Evolutionary conservation across 2,888 invertebrate genomes (phyloP).

Genomic region (Caenorhabditis becei): DNA sequence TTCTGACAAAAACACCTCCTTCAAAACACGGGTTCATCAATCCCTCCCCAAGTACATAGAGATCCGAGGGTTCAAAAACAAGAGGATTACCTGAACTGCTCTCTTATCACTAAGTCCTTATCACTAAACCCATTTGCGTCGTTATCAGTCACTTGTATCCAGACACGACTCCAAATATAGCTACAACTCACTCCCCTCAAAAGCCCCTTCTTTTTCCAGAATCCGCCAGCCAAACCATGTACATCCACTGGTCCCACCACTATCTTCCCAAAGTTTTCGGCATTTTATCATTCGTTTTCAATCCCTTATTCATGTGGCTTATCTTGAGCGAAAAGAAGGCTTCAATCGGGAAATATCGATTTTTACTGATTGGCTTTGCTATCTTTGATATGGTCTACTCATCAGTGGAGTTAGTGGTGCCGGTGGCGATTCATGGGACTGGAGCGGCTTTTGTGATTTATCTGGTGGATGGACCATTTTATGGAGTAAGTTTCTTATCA

Average conservation of each 20-base stretch:
- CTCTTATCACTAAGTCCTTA: too few relatives aligned
- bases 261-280: constrained; percentile 50
- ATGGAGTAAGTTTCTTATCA: background rate
- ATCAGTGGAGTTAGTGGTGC: constrained; percentile 39
- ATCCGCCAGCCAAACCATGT: too few relatives aligned
- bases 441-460: constrained; percentile 54
- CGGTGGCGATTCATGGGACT: constrained; percentile 52
- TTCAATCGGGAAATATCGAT: constrained; percentile 41
- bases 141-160: too few relatives aligned
- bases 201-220: too few relatives aligned
- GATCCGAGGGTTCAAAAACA: too few relatives aligned
- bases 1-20: too few relatives aligned
- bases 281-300: constrained; percentile 39
- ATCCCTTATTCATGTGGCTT: constrained; percentile 33
- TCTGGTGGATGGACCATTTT: constrained; percentile 54
- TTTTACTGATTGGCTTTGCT: constrained; percentile 42
- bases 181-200: too few relatives aligned
- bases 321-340: constrained; percentile 40
- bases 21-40: too few relatives aligned
- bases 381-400: constrained; percentile 59
- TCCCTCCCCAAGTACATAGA: too few relatives aligned
- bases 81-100: too few relatives aligned
- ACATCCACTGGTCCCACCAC: constrained; percentile 52
- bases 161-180: too few relatives aligned
- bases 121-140: too few relatives aligned